Evolutionary conservation across 2,797 vertebrate genomes (phyloP).

Genomic region (Sebastes kiyomatsui): DNA sequence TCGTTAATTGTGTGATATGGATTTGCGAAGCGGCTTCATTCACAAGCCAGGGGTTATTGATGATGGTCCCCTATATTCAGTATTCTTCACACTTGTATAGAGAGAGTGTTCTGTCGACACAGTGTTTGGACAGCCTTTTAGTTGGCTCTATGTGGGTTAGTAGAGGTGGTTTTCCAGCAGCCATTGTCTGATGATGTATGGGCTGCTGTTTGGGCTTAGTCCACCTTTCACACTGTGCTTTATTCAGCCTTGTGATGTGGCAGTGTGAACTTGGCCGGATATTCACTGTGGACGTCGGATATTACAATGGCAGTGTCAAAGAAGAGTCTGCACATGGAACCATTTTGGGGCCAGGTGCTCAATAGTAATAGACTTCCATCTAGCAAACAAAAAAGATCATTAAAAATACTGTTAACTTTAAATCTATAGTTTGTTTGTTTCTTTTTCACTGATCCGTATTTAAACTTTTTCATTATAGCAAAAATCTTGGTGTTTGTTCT

Average conservation of each 20-base stretch:
- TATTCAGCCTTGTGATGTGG: slow-evolving; percentile 60
- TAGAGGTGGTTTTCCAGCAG: slow-evolving; percentile 57
- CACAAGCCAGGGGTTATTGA: slow-evolving; percentile 62
- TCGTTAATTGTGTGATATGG: slow-evolving; percentile 59
- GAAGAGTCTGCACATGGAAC: slow-evolving; percentile 26
- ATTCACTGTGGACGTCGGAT: slow-evolving; percentile 44
- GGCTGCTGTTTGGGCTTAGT: slow-evolving; percentile 58
- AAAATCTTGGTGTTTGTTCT: not conserved
- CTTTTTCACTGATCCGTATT: not conserved
- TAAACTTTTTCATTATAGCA: not conserved
- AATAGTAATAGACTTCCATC: slow-evolving; percentile 14
- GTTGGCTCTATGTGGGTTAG: slow-evolving; percentile 48
- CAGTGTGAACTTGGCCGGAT: slow-evolving; percentile 52
- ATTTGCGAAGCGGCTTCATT: slow-evolving; percentile 49
- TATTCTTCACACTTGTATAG: slow-evolving; percentile 52
- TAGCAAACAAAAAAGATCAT: not conserved
- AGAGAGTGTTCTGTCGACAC: slow-evolving; percentile 42
- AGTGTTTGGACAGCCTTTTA: slow-evolving; percentile 61
- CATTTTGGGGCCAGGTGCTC: not conserved
- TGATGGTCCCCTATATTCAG: slow-evolving; percentile 47
- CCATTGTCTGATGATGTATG: slow-evolving; percentile 77
- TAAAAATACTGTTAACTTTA: not conserved
- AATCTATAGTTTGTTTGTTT: not conserved
- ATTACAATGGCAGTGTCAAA: slow-evolving; percentile 44
- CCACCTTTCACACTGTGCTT: slow-evolving; percentile 63